These are phyloP conservation scores for Araneus ventricosus DNA, from an alignment of 1,140 invertebrate genomes.

Conservation along the genomic window DNA sequence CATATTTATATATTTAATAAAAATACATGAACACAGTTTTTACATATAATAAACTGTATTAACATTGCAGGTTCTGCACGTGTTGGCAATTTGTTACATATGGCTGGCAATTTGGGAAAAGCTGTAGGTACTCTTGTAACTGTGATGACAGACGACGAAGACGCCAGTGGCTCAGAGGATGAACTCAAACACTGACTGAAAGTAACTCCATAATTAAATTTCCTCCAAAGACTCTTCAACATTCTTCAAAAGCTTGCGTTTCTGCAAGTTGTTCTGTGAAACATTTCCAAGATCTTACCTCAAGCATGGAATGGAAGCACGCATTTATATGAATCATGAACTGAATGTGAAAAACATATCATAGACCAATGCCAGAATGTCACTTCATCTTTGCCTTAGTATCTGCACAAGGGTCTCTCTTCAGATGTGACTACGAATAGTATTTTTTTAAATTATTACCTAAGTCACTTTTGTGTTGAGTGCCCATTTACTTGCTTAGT, in stretches of 20 bases:
- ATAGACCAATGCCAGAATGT: conserved; percentile 68
- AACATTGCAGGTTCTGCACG: conserved; percentile 79
- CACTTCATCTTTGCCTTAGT: conserved; percentile 72
- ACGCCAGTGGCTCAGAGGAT: conserved; percentile 74
- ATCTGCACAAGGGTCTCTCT: conserved; percentile 71
- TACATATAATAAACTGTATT: too few species aligned
- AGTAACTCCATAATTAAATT: conserved; percentile 41
- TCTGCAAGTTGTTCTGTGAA: background rate
- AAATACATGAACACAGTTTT: too few species aligned
- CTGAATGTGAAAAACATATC: conserved; percentile 69
- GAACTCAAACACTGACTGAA: conserved; percentile 73
- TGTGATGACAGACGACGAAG: conserved; percentile 90
- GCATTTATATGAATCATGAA: conserved; percentile 59
- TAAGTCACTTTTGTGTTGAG: conserved; percentile 45
- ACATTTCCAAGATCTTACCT: conserved; percentile 39
- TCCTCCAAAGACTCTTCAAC: conserved; percentile 33
- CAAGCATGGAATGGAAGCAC: conserved; percentile 6
- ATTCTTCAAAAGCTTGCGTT: conserved; percentile 22
- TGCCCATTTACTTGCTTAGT: conserved; percentile 30
- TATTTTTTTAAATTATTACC: conserved; percentile 70
- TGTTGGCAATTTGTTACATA: conserved; percentile 91
- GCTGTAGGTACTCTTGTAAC: conserved; percentile 92
- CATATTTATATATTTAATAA: too few species aligned
- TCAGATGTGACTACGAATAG: conserved; percentile 62
- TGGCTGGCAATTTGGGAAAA: conserved; percentile 91